Evolutionary conservation across 2,797 vertebrate genomes (phyloP).

Genomic region (Anisognathus igniventris): DNA sequence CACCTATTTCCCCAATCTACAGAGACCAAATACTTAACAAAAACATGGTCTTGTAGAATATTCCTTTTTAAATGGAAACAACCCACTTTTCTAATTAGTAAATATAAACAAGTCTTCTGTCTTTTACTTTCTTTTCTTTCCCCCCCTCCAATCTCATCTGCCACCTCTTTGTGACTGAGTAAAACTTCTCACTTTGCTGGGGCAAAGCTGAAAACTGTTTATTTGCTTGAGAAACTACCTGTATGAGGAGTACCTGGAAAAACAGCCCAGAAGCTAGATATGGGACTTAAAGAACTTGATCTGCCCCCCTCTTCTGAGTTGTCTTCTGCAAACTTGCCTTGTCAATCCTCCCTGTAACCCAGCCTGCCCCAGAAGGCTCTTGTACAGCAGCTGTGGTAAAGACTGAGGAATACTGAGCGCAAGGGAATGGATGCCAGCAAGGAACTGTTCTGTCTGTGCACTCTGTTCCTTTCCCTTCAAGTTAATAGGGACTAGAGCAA

Average conservation of each 20-base stretch:
- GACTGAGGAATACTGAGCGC: not conserved
- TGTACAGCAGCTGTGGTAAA: not conserved
- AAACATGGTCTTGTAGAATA: not conserved
- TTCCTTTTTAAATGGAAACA: not conserved
- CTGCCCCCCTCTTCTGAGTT: not conserved
- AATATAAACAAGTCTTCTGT: not conserved
- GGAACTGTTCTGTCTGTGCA: not conserved
- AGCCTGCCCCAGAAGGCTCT: not conserved
- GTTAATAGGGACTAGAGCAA: slow-evolving; percentile 25
- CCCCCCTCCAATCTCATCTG: not conserved
- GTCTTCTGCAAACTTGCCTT: not conserved
- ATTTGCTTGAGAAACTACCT: not conserved
- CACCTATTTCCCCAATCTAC: not conserved
- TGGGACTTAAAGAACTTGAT: not conserved
- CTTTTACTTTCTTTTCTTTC: not conserved
- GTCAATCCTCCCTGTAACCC: not conserved
- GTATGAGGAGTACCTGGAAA: not conserved
- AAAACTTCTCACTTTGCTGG: not conserved
- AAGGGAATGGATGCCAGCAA: slow-evolving; percentile 1
- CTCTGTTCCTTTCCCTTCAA: not conserved
- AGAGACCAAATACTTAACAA: not conserved
- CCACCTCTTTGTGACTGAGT: not conserved
- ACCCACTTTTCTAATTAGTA: not conserved
- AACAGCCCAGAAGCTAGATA: not conserved
- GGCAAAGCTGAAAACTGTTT: not conserved